phyloP scores from a whole-genome alignment of 2,113 vertebrate species.

The Podocnemis expansa region DNA sequence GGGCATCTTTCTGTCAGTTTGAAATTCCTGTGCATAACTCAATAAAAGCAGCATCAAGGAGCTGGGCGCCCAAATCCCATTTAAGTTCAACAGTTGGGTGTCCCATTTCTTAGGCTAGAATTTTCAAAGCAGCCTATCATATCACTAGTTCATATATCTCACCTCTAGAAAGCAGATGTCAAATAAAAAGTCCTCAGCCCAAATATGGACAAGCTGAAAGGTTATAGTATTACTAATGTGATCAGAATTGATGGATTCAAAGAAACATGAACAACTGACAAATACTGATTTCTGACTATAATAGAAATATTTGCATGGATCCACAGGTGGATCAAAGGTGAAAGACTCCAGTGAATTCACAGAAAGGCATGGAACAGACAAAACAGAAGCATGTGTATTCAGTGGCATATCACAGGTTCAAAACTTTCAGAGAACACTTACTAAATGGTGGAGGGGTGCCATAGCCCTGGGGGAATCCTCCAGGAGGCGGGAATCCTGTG shows the following conservation, averaged over 20 bases:
- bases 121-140: not conserved
- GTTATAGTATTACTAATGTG: not conserved
- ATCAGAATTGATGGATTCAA: not conserved
- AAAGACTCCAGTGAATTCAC: not conserved
- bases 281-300: not conserved
- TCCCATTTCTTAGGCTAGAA: constrained; percentile 53
- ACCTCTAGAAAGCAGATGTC: not conserved
- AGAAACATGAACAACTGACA: not conserved
- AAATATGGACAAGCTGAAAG: not conserved
- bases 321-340: not conserved
- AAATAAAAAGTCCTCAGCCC: not conserved
- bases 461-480: constrained; percentile 95
- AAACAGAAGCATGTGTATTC: not conserved
- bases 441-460: constrained; percentile 95
- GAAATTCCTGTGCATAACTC: not conserved
- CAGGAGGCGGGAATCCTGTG: constrained; percentile 92
- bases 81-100: not conserved
- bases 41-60: not conserved
- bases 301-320: not conserved
- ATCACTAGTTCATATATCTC: not conserved
- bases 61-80: constrained; percentile 11
- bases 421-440: constrained; percentile 75
- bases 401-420: not conserved
- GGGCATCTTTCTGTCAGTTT: not conserved
- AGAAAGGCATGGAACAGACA: not conserved